Conservation (phyloP, 1,140 invertebrate species). For the Cecropterus lyciades region DNA sequence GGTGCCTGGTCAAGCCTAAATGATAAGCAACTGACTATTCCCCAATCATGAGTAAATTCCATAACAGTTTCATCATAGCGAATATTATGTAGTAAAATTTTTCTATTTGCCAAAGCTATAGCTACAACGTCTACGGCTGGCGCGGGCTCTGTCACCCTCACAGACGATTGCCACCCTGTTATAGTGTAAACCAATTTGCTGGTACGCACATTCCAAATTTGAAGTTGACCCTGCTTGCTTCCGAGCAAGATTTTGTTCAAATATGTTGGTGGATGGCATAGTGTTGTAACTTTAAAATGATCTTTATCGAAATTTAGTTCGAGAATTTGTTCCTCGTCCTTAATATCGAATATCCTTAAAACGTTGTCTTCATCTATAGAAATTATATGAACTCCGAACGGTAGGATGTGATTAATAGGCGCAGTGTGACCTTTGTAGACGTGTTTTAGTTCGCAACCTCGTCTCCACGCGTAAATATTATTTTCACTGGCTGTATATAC, state of each 20-base stretch:
- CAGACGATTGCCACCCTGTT: conserved; percentile 88
- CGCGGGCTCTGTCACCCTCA: conserved; percentile 91
- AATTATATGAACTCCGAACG: conserved; percentile 94
- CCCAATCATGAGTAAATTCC: conserved; percentile 96
- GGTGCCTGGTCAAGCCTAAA: conserved; percentile 95
- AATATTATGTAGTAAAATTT: conserved; percentile 95
- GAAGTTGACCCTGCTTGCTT: conserved; percentile 93
- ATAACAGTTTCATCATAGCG: conserved; percentile 94
- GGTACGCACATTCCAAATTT: conserved; percentile 96
- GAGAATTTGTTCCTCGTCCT: conserved; percentile 87
- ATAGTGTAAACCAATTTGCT: conserved; percentile 93
- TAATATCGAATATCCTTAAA: conserved; percentile 94
- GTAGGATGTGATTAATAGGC: conserved; percentile 91
- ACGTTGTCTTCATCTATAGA: conserved; percentile 92
- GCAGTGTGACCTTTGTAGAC: conserved; percentile 91
- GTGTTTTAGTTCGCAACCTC: conserved; percentile 94
- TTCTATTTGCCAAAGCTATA: conserved; percentile 92
- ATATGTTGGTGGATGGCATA: conserved; percentile 96
- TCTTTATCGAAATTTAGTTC: conserved; percentile 90
- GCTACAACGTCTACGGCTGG: conserved; percentile 96
- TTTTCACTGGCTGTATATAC: conserved; percentile 94
- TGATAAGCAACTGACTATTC: conserved; percentile 91
- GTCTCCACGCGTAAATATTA: conserved; percentile 93
- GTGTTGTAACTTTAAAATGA: conserved; percentile 90
- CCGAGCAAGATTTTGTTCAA: conserved; percentile 97